A percentile compares a stretch with the other conserved stretches of the same genome.
Evolutionary conservation across 2,113 vertebrate species (phyloP).

Genomic region (Lethenteron reissneri): DNA sequence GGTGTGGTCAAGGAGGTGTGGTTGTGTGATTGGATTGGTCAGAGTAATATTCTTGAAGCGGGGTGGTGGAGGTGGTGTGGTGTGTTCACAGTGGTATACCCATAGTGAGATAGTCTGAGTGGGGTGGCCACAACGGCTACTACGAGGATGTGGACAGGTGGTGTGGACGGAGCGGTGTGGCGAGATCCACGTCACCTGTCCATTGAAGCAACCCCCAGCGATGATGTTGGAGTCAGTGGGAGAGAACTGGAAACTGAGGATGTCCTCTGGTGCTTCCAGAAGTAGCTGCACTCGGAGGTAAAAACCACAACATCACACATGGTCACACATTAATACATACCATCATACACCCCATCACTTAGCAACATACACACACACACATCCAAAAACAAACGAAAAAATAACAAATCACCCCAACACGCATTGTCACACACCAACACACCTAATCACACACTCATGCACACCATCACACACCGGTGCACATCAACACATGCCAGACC

Average conservation of each 20-base stretch:
- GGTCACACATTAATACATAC: not conserved
- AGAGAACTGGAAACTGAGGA: conserved; percentile 61
- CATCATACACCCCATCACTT: not conserved
- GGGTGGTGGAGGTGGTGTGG: not conserved
- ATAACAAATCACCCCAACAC: too few relatives aligned
- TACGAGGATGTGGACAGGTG: not conserved
- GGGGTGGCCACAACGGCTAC: too few relatives aligned
- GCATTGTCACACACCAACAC: too few relatives aligned
- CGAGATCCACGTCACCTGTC: conserved; percentile 37
- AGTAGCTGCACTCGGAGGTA: conserved; percentile 34
- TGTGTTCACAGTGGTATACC: too few relatives aligned
- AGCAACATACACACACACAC: not conserved
- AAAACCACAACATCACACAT: not conserved
- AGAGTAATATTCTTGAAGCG: not conserved
- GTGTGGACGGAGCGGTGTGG: not conserved
- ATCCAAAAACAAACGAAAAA: too few relatives aligned
- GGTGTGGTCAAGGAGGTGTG: not conserved
- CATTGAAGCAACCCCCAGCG: conserved; percentile 57
- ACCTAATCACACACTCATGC: too few relatives aligned
- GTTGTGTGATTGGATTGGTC: not conserved
- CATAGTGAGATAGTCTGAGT: too few relatives aligned
- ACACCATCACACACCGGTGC: too few relatives aligned
- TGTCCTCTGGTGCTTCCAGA: conserved; percentile 51
- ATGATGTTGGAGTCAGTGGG: conserved; percentile 61
- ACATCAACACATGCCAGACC: too few relatives aligned